Base-by-base conservation (phyloP, 2,113 vertebrate genomes). In the Lagopus muta region DNA sequence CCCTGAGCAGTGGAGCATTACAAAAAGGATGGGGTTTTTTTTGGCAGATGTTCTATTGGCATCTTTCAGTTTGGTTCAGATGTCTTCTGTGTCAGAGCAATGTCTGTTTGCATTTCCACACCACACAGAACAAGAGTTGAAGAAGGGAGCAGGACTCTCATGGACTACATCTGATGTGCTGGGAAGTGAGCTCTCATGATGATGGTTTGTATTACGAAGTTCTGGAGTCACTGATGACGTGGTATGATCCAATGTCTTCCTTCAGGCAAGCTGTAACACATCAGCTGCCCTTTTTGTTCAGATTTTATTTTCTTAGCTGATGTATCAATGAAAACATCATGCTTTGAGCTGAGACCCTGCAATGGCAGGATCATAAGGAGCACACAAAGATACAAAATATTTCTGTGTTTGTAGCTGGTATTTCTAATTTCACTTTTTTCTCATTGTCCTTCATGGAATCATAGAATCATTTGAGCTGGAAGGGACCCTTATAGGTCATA, bases 141-240 rank as follows among this genome's bases (percentile, higher is more conserved):
- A 72, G 5, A 7, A 42, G 13, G 36, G 18, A 77, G 4, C 28
- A 40, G 24, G 74, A 61, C 36, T 48, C 24, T 55, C 10, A 21
- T 11, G 50, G 13, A 6, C 17, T 30, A 71, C 21, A 42, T 70
- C 47, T 0, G 0, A 52, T 0, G 0, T 85, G 25, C 30, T 32
- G 34, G 54, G 28, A 87, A 58, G 25, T 6, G 13, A 47, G 43
- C n/a, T 15, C 15, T 6, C 22, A 20, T 1, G 20, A n/a, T 1
- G 2, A 20, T 52, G n/a, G 5, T 1, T 87, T 87, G 43, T 42
- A 24, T 62, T 27, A 9, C 4, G n/a, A 70, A 36, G 36, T 61
- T 79, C 69, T 8, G 78, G 54, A 86, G 60, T 34, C 72, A 42
- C 21, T 2, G 6, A 43, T 27, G 20, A 50, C 17, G 3, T 58